Base-by-base conservation (phyloP, 2,113 vertebrate species). In the Paradoxurus hermaphroditus region DNA sequence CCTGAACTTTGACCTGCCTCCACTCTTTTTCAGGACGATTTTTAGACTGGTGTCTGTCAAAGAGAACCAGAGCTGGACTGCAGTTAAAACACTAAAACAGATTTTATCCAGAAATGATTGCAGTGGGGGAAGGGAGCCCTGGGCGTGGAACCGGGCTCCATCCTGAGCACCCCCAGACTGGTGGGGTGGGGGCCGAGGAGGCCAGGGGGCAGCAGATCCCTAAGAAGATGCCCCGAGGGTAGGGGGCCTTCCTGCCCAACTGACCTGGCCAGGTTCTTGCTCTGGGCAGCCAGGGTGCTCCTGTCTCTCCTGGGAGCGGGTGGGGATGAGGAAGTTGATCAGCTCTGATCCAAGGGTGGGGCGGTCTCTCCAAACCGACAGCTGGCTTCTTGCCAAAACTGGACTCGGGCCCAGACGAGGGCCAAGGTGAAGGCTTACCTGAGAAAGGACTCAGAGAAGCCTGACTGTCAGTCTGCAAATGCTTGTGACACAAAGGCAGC, bases 131-230 rank as follows among this genome's bases (percentile, higher is more conserved):
- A 56, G 53, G 41, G n/a, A 91, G 23, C 27, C 59, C 36, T 51
- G 7, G 21, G 31, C 7, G 21, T 36, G 16, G 44, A 46, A 7
- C 2, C 4, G n/a, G 36, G 46, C 25, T 56, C 19, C 1, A 0
- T 46, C 44, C 81, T 15, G 31, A 63, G 15, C 39, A 39, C n/a
- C 23, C 13, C 36, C 18, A 31, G 23, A 34, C 16, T 5, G 8
- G 59, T 8, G 15, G 49, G 53, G 27, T 73, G 31, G 23, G 68
- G 53, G 2, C 9, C 7, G 15, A 49, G 77, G 63, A 18, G 51
- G 15, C 23, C 49, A 36, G 65, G 1, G 21, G 41, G 3, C 29
- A 25, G 29, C 39, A 44, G 67, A 27, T 75, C 36, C 4, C 8
- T 1, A 9, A 49, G 62, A 78, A 29, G 31, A 36, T 13, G 7